Evolutionary conservation across 2,113 vertebrate genomes (phyloP), one percentile per base, ranked within the genome.

Genomic region (Heterochromis multidens): DNA sequence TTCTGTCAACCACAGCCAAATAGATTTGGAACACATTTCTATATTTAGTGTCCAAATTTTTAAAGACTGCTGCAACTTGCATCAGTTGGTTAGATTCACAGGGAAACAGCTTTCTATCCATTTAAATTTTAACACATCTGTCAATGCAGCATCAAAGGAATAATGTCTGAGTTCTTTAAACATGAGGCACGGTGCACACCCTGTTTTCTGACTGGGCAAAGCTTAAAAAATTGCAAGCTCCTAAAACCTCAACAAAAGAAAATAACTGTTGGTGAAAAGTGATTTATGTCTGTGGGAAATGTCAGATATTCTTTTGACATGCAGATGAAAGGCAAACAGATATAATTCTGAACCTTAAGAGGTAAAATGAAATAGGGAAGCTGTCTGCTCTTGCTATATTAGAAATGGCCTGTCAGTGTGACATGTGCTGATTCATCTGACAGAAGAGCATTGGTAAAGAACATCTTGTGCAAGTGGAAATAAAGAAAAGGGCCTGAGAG

Each of bases 361-460:
- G 63, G 76, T 87, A 57, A 80, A 40, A 25, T 65, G 81, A 90
- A 90, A 82, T 62, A 16, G 25, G 85, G 88, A 87, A 87, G 77
- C 87, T 92, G 93, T 85, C 88, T 79, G 86, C 76, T 89, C 91
- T 88, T 89, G 87, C 56, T 87, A 16, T 88, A 77, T 87, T 46
- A 43, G 54, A 89, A 84, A 86, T 49, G 82, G 60, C 59, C 70
- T 91, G 80, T 89, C 90, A 85, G 62, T 63, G 7, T 83, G 84
- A 88, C 60, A 83, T 85, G n/a, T 6, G 10, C n/a, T 52, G 79
- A 79, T 82, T 80, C 49, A 80, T 81, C 19, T 62, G 37, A 86
- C 88, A 87, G 57, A 31, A 67, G 67, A 78, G 21, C 10, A 59
- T 19, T 21, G 37, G 11, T 6, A n/a, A 62, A 84, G 79, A 49